Evolutionary conservation across 2,888 invertebrate genomes (phyloP).

Genomic region (Alloplasta piceator): DNA sequence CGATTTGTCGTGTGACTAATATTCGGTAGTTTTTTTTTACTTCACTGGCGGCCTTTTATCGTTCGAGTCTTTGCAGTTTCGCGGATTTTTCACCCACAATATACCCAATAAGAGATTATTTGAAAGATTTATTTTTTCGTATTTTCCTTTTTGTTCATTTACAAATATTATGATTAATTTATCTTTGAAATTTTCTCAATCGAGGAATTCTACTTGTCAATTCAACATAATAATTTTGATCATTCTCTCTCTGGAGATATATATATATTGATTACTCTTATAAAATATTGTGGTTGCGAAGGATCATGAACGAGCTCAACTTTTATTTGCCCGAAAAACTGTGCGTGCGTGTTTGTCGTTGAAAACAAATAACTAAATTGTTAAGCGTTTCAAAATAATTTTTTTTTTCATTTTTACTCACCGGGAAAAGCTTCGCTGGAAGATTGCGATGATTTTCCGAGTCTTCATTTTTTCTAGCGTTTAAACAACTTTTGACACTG

Average conservation of each 20-base stretch:
- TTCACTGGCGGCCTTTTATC: constrained; percentile 61
- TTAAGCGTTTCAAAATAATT: constrained; percentile 48
- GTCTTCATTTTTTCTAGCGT: constrained; percentile 30
- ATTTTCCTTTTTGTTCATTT: constrained; percentile 26
- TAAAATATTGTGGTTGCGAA: constrained; percentile 88
- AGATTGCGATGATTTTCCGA: neutral
- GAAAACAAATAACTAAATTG: constrained; percentile 36
- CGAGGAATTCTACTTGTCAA: constrained; percentile 46
- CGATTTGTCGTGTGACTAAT: neutral
- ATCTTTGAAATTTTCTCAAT: constrained; percentile 11
- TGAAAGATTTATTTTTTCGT: neutral
- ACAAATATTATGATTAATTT: neutral
- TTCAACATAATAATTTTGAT: constrained; percentile 50
- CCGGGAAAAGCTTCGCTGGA: too few relatives aligned
- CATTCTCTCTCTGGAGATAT: constrained; percentile 77
- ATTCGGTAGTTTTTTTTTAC: constrained; percentile 12
- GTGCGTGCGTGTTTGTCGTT: constrained; percentile 62
- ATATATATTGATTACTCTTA: constrained; percentile 42
- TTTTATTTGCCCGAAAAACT: constrained; percentile 50
- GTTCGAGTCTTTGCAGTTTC: constrained; percentile 50
- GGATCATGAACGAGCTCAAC: constrained; percentile 73
- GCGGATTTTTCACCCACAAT: constrained; percentile 72
- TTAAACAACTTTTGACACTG: too few relatives aligned
- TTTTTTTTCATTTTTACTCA: too few relatives aligned
- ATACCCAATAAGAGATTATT: constrained; percentile 64